Evolutionary conservation across 2,888 invertebrate species (phyloP).

Genomic region (Trilocha varians): DNA sequence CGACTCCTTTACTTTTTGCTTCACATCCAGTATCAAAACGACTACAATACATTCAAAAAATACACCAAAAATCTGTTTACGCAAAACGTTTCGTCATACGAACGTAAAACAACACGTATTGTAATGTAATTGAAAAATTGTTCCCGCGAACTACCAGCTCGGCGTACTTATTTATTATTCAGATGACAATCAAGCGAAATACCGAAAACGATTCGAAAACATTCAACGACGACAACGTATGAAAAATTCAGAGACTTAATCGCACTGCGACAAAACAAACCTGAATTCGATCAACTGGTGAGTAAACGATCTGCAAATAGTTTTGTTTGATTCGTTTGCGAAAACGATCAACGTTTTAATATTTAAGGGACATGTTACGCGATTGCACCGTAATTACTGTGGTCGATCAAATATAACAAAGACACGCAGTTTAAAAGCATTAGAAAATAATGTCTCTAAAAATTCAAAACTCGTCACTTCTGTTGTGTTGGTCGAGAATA

Average conservation of each 20-base stretch:
- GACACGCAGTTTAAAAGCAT: too few species aligned
- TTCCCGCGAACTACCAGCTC: conserved; percentile 47
- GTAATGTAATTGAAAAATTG: conserved; percentile 68
- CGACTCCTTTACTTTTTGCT: too few species aligned
- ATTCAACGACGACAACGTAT: conserved; percentile 50
- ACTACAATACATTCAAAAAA: background rate
- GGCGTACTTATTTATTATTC: conserved; percentile 48
- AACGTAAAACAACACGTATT: conserved; percentile 33
- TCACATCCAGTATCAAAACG: too few species aligned
- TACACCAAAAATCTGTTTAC: conserved; percentile 12
- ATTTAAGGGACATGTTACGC: background rate
- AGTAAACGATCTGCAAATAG: conserved; percentile 45
- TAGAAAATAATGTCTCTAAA: too few species aligned
- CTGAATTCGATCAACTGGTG: conserved; percentile 35
- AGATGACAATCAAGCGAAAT: conserved; percentile 63
- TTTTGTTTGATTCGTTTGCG: conserved; percentile 35
- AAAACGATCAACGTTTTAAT: conserved; percentile 13
- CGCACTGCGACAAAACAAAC: conserved; percentile 52
- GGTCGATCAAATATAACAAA: too few species aligned
- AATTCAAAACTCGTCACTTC: too few species aligned
- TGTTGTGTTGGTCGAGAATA: too few species aligned
- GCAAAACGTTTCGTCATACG: conserved; percentile 15
- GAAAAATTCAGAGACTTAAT: conserved; percentile 65
- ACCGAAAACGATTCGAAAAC: conserved; percentile 64
- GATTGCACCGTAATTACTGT: too few species aligned